Evolutionary conservation across 2,113 vertebrate genomes (phyloP).

Genomic region (Rallus limicola): DNA sequence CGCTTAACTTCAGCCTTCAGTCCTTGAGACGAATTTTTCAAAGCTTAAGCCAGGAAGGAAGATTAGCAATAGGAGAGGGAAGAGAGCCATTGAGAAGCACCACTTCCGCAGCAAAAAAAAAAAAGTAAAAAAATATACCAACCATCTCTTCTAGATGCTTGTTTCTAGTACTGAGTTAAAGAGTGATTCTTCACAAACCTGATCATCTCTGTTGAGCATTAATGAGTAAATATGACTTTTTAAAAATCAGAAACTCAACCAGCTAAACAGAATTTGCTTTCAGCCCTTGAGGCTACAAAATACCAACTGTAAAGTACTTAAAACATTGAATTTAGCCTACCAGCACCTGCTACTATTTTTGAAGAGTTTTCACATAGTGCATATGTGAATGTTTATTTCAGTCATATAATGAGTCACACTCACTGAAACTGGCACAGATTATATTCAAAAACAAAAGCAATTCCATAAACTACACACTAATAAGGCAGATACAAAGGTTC

Average conservation of each 20-base stretch:
- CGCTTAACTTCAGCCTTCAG: not conserved
- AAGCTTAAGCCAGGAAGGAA: not conserved
- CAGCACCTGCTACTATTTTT: constrained; percentile 80
- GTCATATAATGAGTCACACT: constrained; percentile 77
- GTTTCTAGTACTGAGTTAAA: not conserved
- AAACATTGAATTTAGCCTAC: constrained; percentile 56
- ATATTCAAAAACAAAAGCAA: constrained; percentile 79
- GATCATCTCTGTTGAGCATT: not conserved
- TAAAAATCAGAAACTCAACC: not conserved
- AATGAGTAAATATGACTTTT: not conserved
- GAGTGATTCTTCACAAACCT: not conserved
- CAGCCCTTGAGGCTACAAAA: constrained; percentile 47
- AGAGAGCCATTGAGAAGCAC: not conserved
- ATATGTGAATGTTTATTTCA: constrained; percentile 78
- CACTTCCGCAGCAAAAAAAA: not conserved
- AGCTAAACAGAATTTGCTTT: constrained; percentile 24
- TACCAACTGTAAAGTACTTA: constrained; percentile 17
- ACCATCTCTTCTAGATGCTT: not conserved
- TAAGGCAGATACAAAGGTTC: constrained; percentile 82
- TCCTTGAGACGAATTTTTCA: not conserved
- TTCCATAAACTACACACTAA: constrained; percentile 81
- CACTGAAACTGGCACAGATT: constrained; percentile 74
- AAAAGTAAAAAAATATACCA: not conserved
- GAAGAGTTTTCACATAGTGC: constrained; percentile 65
- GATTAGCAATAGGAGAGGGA: not conserved